phyloP scores from a whole-genome alignment of 2,888 invertebrate species.

The Coelinius sp. region DNA sequence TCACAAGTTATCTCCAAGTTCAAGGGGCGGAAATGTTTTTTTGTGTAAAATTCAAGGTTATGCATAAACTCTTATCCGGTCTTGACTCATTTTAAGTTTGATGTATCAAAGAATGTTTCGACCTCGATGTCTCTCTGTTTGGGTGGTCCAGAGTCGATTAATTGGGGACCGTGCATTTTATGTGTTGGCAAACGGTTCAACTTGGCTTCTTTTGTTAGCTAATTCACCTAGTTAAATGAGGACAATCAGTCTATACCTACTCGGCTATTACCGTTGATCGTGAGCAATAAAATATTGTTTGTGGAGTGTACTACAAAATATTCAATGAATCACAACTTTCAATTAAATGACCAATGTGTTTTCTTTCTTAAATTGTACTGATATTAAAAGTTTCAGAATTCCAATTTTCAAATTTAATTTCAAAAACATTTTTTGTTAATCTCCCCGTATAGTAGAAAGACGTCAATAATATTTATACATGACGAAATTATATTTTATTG shows the following conservation, averaged over 20 bases:
- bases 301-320: neutral
- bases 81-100: neutral
- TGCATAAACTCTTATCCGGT: neutral
- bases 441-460: too few relatives aligned
- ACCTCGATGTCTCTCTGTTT: conserved; percentile 51
- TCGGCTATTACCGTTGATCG: neutral
- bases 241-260: conserved; percentile 2
- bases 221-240: conserved; percentile 58
- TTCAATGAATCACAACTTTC: neutral
- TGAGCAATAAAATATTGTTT: neutral
- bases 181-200: conserved; percentile 65
- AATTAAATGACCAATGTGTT: neutral
- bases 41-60: too few relatives aligned
- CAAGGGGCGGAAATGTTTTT: too few relatives aligned
- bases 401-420: too few relatives aligned
- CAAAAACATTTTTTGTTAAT: too few relatives aligned
- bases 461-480: too few relatives aligned
- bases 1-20: too few relatives aligned
- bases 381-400: too few relatives aligned
- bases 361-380: neutral
- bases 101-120: conserved; percentile 19
- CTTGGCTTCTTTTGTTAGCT: conserved; percentile 64
- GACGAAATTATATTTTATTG: too few relatives aligned
- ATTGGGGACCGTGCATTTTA: conserved; percentile 51
- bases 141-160: conserved; percentile 66